phyloP scores from a whole-genome alignment of 2,888 invertebrate genomes.

The Netelia fuscicornis region DNA sequence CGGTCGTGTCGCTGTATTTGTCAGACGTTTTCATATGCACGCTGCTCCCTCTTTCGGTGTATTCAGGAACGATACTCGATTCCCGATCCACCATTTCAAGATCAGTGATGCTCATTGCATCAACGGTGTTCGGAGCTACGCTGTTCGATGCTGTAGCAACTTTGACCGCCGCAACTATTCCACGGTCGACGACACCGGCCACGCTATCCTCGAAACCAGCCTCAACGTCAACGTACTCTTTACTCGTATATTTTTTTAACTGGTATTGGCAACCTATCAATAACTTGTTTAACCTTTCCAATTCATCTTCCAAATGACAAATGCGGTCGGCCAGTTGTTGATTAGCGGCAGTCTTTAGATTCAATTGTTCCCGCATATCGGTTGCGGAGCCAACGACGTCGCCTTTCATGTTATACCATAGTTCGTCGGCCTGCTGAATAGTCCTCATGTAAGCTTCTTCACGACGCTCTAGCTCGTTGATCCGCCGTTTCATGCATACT shows the following conservation, averaged over 20 bases:
- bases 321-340: conserved; percentile 86
- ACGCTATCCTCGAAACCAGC: conserved; percentile 72
- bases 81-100: conserved; percentile 40
- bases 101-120: conserved; percentile 33
- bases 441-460: conserved; percentile 90
- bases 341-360: conserved; percentile 87
- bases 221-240: conserved; percentile 84
- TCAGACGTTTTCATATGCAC: conserved; percentile 26
- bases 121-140: conserved; percentile 54
- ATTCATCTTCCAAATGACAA: conserved; percentile 84
- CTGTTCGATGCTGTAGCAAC: conserved; percentile 47
- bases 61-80: conserved; percentile 35
- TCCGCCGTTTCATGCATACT: conserved; percentile 87
- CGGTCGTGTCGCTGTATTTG: conserved; percentile 40
- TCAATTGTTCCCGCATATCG: conserved; percentile 85
- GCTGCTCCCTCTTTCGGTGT: conserved; percentile 19
- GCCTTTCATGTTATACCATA: conserved; percentile 90
- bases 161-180: conserved; percentile 2
- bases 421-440: conserved; percentile 90
- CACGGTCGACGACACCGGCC: conserved; percentile 66
- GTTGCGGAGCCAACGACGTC: conserved; percentile 85
- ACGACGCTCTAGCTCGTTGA: conserved; percentile 88
- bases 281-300: conserved; percentile 87
- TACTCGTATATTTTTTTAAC: conserved; percentile 86
- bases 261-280: conserved; percentile 83